phyloP scores from a whole-genome alignment of 2,113 vertebrate species.

The Aegithalos caudatus region DNA sequence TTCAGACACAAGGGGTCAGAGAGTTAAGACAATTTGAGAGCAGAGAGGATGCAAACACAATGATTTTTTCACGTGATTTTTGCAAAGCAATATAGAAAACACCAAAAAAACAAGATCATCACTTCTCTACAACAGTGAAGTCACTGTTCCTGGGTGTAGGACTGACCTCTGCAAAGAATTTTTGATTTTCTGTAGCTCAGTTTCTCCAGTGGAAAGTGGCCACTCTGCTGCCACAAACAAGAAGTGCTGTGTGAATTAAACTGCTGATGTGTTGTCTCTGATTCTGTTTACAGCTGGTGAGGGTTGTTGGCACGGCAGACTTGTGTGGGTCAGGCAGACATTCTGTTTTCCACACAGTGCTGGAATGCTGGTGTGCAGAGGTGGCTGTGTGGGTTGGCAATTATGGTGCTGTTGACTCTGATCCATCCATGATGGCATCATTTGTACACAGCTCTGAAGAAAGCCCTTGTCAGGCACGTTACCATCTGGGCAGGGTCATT shows the following conservation, averaged over 20 bases:
- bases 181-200: background rate
- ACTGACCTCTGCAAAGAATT: background rate
- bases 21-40: background rate
- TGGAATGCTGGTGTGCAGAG: background rate
- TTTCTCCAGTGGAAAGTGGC: background rate
- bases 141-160: background rate
- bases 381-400: background rate
- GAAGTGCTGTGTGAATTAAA: background rate
- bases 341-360: background rate
- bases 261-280: background rate
- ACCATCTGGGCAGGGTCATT: background rate
- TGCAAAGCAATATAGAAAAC: background rate
- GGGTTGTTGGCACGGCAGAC: background rate
- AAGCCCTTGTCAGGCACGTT: background rate
- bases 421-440: background rate
- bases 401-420: background rate
- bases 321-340: constrained; percentile 18
- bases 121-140: background rate
- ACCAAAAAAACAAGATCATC: background rate
- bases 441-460: background rate
- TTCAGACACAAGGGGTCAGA: background rate
- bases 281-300: background rate
- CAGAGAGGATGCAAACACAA: background rate
- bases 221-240: background rate
- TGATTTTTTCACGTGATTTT: background rate